A percentile compares a stretch with the other conserved stretches of the same genome.
phyloP scores from a whole-genome alignment of 2,888 invertebrate genomes.

The Leptogaster cylindrica region DNA sequence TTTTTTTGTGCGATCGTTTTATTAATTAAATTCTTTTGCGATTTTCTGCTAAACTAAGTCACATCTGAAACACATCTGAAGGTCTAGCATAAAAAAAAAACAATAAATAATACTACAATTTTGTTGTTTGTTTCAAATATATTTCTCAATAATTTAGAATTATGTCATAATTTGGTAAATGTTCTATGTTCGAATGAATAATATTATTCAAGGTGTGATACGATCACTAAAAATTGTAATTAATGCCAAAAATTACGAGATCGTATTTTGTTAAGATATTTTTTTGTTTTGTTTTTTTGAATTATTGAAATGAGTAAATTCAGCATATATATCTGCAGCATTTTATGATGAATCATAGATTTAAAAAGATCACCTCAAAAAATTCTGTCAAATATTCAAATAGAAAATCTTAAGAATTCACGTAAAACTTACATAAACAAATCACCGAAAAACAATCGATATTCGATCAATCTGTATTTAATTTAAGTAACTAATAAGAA shows the following conservation, averaged over 20 bases:
- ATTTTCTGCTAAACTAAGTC: not conserved
- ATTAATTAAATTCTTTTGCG: too few relatives aligned
- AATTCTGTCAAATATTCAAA: slow-evolving; percentile 2
- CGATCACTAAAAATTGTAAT: not conserved
- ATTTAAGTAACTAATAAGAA: slow-evolving; percentile 16
- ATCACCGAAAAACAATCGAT: not conserved
- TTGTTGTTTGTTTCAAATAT: slow-evolving; percentile 18
- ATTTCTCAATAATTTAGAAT: slow-evolving; percentile 35
- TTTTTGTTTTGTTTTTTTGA: slow-evolving; percentile 9
- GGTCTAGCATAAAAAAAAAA: not conserved
- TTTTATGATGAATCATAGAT: not conserved
- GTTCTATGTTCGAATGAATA: slow-evolving; percentile 17
- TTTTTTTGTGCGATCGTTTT: too few relatives aligned
- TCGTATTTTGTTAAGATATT: not conserved
- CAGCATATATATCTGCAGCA: slow-evolving; percentile 20
- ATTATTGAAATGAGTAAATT: slow-evolving; percentile 2
- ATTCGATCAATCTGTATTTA: not conserved
- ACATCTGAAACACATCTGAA: not conserved
- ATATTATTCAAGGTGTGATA: slow-evolving; percentile 14
- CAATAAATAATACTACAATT: not conserved
- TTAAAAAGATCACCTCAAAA: slow-evolving; percentile 20
- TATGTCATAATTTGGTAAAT: slow-evolving; percentile 25
- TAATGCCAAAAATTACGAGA: slow-evolving; percentile 16
- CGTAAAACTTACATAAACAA: slow-evolving; percentile 11
- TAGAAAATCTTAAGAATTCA: slow-evolving; percentile 33